Percentiles rank a stretch among this genome's conserved stretches.
phyloP scores from a whole-genome alignment of 1,140 invertebrate genomes.

The Antheraea pernyi region DNA sequence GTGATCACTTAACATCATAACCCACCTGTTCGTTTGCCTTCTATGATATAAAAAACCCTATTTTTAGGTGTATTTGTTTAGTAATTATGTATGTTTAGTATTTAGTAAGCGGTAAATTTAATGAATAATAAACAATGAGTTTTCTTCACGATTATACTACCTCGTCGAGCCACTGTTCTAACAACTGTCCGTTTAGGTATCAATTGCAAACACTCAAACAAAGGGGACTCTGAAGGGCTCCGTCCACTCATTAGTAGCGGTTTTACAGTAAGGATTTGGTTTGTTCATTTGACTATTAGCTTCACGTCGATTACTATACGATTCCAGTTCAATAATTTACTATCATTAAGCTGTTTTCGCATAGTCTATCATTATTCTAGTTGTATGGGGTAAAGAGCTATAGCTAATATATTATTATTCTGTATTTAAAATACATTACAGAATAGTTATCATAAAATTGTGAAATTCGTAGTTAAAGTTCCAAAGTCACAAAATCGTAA shows the following conservation, averaged over 20 bases:
- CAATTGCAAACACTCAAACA: slow-evolving; percentile 2
- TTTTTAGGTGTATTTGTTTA: too few relatives aligned
- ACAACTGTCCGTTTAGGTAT: slow-evolving; percentile 2
- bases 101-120: too few relatives aligned
- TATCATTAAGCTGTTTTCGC: neutral
- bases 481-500: too few relatives aligned
- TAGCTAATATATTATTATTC: too few relatives aligned
- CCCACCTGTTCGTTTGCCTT: too few relatives aligned
- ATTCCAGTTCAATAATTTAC: neutral
- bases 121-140: neutral
- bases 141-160: neutral
- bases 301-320: neutral
- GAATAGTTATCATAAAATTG: too few relatives aligned
- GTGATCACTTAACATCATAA: too few relatives aligned
- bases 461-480: too few relatives aligned
- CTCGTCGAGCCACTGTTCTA: neutral
- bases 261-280: neutral
- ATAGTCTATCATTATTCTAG: neutral
- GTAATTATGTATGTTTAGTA: too few relatives aligned
- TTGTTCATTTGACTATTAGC: neutral
- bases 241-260: neutral
- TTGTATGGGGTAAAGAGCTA: too few relatives aligned
- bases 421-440: too few relatives aligned
- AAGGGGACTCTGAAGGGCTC: neutral
- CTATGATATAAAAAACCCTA: too few relatives aligned